A percentile compares a stretch with the other conserved stretches of the same genome.
phyloP scores from a whole-genome alignment of 2,113 vertebrate species.

The Chamaetylas fuelleborni region DNA sequence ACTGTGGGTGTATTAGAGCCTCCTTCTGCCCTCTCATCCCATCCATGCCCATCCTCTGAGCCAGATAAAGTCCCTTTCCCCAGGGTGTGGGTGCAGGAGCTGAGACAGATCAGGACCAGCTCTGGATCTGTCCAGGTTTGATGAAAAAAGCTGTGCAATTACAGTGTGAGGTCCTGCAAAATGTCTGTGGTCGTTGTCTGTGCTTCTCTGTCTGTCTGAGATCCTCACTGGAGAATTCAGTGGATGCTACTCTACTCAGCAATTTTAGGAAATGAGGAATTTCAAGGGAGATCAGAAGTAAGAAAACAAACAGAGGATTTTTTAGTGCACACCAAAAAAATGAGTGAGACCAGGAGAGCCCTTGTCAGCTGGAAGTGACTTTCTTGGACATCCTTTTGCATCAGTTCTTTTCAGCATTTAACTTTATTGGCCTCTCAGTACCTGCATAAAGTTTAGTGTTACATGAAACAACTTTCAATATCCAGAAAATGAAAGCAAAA shows the following conservation, averaged over 20 bases:
- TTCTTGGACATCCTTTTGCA: background rate
- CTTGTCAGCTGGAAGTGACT: background rate
- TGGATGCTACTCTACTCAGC: background rate
- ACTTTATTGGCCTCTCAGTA: background rate
- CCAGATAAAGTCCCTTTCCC: background rate
- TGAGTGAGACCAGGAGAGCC: background rate
- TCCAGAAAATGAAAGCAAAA: background rate
- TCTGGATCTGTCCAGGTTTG: accelerated
- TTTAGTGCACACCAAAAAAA: background rate
- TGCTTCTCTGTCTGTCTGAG: background rate
- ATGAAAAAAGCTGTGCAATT: background rate
- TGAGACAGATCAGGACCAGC: background rate
- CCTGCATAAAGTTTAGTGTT: background rate
- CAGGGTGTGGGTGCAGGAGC: background rate
- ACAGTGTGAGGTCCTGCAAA: accelerated
- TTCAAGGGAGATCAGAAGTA: background rate
- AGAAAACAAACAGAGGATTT: background rate
- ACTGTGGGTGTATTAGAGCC: background rate
- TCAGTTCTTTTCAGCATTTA: background rate
- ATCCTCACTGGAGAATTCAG: background rate
- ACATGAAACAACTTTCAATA: background rate
- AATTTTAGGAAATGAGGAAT: background rate
- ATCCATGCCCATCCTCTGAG: background rate
- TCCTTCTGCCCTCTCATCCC: background rate
- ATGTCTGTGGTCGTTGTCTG: background rate